phyloP scores from a whole-genome alignment of 2,888 invertebrate genomes.

The Gastracanthus pulcherrimus region DNA sequence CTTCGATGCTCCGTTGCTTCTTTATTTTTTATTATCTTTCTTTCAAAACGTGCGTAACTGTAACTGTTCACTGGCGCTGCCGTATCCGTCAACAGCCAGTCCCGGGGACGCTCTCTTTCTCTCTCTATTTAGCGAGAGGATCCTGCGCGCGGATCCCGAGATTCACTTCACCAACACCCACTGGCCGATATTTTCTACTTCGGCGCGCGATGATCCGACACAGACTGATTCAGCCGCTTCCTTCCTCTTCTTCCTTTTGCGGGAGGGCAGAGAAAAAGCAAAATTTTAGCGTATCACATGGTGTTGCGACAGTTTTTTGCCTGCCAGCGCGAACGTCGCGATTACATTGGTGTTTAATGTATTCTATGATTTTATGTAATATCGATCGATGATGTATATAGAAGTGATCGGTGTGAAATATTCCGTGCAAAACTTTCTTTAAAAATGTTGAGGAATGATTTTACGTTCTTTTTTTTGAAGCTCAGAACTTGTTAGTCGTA shows the following conservation, averaged over 20 bases:
- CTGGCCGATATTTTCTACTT: conserved; percentile 16
- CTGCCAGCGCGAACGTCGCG: not conserved
- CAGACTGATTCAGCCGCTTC: not conserved
- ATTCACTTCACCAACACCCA: conserved; percentile 56
- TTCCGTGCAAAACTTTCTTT: not conserved
- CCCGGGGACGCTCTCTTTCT: too few species aligned
- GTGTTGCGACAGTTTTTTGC: not conserved
- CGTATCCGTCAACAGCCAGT: not conserved
- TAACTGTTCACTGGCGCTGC: conserved; percentile 2
- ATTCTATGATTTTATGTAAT: not conserved
- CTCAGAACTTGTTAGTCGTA: too few species aligned
- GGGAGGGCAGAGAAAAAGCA: not conserved
- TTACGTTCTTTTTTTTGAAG: not conserved
- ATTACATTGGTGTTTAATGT: not conserved
- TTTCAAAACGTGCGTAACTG: not conserved
- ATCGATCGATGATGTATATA: too few species aligned
- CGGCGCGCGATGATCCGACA: not conserved
- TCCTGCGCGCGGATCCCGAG: not conserved
- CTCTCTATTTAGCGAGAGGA: too few species aligned
- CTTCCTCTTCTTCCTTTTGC: conserved; percentile 9
- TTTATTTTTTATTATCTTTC: not conserved
- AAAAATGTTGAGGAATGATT: not conserved
- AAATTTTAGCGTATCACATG: not conserved
- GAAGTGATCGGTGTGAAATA: not conserved
- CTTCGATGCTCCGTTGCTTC: not conserved